These are phyloP conservation scores for Pteromalus puparum DNA, from an alignment of 1,140 invertebrate species.

Conservation along the genomic window DNA sequence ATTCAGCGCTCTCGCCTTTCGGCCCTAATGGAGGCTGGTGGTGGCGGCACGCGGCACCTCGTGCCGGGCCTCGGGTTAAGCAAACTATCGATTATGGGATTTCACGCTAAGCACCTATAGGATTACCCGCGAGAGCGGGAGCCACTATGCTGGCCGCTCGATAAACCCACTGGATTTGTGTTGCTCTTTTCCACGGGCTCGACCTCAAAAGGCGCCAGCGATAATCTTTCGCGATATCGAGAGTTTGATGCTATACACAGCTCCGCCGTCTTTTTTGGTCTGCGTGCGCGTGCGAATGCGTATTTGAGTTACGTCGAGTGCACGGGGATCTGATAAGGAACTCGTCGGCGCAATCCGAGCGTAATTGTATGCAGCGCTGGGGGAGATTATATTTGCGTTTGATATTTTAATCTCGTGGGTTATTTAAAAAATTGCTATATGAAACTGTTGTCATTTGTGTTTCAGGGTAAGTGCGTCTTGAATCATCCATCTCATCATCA, in stretches of 20 bases:
- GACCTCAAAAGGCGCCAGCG: constrained; percentile 7
- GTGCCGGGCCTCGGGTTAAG: constrained; percentile 67
- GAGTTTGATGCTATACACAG: background rate
- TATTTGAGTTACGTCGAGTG: background rate
- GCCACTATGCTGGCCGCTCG: constrained; percentile 55
- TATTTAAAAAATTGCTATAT: too few species aligned
- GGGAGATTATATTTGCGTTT: background rate
- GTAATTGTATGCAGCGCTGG: background rate
- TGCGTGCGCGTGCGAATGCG: background rate
- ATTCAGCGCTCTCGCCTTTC: constrained; percentile 18
- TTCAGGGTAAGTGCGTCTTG: too few species aligned
- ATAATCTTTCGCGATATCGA: constrained; percentile 38
- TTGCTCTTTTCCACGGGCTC: constrained; percentile 66
- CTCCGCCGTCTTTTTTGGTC: background rate
- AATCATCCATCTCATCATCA: too few species aligned
- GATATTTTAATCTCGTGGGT: too few species aligned
- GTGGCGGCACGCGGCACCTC: constrained; percentile 66
- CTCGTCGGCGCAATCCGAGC: background rate
- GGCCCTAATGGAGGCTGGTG: constrained; percentile 63
- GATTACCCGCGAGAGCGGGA: constrained; percentile 59
- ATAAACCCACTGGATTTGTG: constrained; percentile 71
- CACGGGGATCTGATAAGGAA: constrained; percentile 3
- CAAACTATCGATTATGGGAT: constrained; percentile 74
- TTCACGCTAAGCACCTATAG: constrained; percentile 72
- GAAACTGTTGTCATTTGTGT: too few species aligned